These are phyloP conservation scores for Malurus alboscapulatus DNA, from an alignment of 2,113 vertebrate species.

Conservation along the genomic window DNA sequence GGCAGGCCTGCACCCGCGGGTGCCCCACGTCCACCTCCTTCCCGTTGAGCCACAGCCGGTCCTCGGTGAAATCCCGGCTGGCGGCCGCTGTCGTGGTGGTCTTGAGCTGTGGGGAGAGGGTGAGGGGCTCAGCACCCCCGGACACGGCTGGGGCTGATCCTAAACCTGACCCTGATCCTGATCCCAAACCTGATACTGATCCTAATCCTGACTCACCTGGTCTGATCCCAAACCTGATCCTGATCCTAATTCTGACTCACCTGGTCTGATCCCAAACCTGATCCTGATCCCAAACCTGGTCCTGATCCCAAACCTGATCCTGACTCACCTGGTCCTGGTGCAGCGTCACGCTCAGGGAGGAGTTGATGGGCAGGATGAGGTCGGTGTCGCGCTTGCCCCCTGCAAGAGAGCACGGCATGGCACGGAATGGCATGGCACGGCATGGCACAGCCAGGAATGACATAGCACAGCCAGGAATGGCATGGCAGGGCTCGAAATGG, in stretches of 20 bases:
- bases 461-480: fast-evolving
- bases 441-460: background rate
- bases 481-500: background rate
- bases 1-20: constrained; percentile 88
- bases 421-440: no score
- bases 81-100: constrained; percentile 87
- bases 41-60: constrained; percentile 93
- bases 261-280: no score
- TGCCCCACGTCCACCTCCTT: constrained; percentile 82
- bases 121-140: fast-evolving
- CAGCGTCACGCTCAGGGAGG: constrained; percentile 91
- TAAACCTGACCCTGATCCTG: background rate
- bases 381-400: constrained; percentile 94
- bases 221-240: no score
- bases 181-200: background rate
- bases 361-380: constrained; percentile 93
- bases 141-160: fast-evolving
- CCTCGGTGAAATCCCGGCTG: constrained; percentile 83
- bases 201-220: no score
- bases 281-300: no score
- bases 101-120: constrained; percentile 78
- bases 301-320: no score
- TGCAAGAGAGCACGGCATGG: constrained; percentile 37
- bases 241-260: no score
- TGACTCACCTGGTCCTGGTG: constrained; percentile 82